Percentiles rank a stretch among this genome's conserved stretches.
These are phyloP conservation scores for Drosophila mettleri DNA, from an alignment of 2,888 invertebrate species.

Conservation along the genomic window DNA sequence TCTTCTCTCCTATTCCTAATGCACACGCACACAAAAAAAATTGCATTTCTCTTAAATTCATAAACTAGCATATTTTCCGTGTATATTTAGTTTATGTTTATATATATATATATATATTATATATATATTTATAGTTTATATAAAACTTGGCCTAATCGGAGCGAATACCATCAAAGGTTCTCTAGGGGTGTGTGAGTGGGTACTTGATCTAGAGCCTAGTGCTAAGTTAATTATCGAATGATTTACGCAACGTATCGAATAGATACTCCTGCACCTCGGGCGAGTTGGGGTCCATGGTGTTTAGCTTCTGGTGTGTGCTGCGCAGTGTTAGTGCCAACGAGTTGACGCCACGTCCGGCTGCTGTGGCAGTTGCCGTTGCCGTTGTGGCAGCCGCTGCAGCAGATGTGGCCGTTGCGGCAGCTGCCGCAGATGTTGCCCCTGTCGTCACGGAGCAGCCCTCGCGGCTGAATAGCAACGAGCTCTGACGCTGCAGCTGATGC, in stretches of 20 bases:
- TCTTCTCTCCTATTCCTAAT: background rate
- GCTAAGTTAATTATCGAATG: conserved; percentile 86
- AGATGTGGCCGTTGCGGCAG: conserved; percentile 17
- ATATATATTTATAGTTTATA: conserved; percentile 50
- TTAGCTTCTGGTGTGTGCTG: conserved; percentile 85
- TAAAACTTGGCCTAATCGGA: conserved; percentile 77
- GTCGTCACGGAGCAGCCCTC: conserved; percentile 48
- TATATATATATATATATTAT: conserved; percentile 17
- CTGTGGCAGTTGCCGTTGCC: conserved; percentile 17
- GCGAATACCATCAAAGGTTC: conserved; percentile 36
- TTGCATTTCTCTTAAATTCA: conserved; percentile 46
- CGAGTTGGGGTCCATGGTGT: conserved; percentile 87
- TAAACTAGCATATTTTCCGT: conserved; percentile 49
- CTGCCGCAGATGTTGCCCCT: conserved; percentile 17
- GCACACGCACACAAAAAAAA: conserved; percentile 48
- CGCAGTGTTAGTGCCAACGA: conserved; percentile 78
- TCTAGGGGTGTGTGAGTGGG: conserved; percentile 21
- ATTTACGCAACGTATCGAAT: conserved; percentile 90
- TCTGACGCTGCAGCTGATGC: conserved; percentile 67
- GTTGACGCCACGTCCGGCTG: conserved; percentile 44
- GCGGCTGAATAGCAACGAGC: conserved; percentile 65
- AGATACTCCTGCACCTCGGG: conserved; percentile 90
- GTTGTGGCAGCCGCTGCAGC: conserved; percentile 16
- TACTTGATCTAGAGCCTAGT: conserved; percentile 21
- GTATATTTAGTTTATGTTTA: conserved; percentile 23